Evolutionary conservation across 1,140 invertebrate genomes (phyloP), one percentile per base, ranked within the genome.

Genomic region (Limonius californicus): DNA sequence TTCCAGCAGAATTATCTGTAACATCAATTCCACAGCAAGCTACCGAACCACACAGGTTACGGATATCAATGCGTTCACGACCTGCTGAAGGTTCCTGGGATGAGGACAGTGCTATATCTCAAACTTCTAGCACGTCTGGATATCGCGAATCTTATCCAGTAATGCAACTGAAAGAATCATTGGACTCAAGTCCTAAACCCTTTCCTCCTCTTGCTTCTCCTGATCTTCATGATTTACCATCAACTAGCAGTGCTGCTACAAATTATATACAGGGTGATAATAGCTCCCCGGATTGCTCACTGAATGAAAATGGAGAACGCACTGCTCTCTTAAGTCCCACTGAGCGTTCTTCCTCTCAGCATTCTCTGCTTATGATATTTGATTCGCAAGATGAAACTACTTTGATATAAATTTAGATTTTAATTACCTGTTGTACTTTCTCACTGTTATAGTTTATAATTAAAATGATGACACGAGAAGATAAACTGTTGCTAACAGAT

Each of bases 121-220:
- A 85, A 70, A 89, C 89, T 0, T 90, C 89, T 0, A 91, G 89
- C 54, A 92, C 89, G 1, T 92, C 89, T 0, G 89, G 89, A 42
- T 91, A 91, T 74, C 64, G 87, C 15, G 82, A 84, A 66, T 83
- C 81, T 16, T 84, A 81, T 76, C 84, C 82, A 18, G 76, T 79
- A 16, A 82, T 83, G 72, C 83, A 85, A 64, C 60, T 74, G 19
- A 72, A 73, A 53, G 71, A 73, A 42, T 68, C 68, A 1, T 61
- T 76, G 53, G 72, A 73, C 54, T 64, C 70, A 1, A 73, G 71
- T 63, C 74, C 72, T 0, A 76, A 74, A 64, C 64, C 67, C 0
- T 72, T 81, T 59, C 86, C 82, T 50, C 85, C 87, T 11, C 71
- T 84, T 32, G 84, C 82, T 16, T 87, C 83, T 1, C 85, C 81